Conservation (phyloP, 2,888 invertebrate species). For the Cataglyphis rosenhaueri region DNA sequence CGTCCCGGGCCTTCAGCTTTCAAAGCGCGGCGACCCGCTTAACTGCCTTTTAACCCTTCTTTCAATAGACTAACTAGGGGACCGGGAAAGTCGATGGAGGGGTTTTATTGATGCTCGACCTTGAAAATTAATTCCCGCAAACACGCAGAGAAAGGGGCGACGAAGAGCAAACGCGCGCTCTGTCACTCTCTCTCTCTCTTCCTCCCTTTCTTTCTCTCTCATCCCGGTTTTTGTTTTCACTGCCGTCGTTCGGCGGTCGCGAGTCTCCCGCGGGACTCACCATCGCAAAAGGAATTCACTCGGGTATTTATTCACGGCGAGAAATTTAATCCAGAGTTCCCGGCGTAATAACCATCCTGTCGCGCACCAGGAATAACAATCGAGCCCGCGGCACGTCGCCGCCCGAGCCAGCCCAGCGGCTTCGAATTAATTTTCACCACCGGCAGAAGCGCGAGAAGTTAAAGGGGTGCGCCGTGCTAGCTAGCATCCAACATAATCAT, state of each 20-base stretch:
- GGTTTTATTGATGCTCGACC: constrained; percentile 49
- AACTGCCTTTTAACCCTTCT: constrained; percentile 54
- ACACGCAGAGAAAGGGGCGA: constrained; percentile 9
- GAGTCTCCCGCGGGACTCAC: constrained; percentile 31
- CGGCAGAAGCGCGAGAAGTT: constrained; percentile 28
- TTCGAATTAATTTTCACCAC: constrained; percentile 57
- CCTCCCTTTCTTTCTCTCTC: neutral
- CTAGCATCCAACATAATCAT: constrained; percentile 18
- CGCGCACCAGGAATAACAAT: constrained; percentile 63
- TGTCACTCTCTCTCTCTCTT: neutral
- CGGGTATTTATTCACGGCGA: constrained; percentile 59
- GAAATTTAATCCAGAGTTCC: constrained; percentile 64
- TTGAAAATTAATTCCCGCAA: constrained; percentile 50
- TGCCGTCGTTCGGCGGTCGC: constrained; percentile 33
- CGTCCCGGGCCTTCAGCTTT: constrained; percentile 23
- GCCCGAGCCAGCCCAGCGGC: constrained; percentile 18
- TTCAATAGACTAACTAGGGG: constrained; percentile 30
- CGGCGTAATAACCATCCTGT: constrained; percentile 60
- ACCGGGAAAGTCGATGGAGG: constrained; percentile 1
- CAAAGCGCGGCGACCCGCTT: constrained; percentile 47
- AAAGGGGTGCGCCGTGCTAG: neutral
- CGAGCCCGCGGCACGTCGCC: constrained; percentile 21
- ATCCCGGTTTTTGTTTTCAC: constrained; percentile 28
- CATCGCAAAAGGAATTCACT: constrained; percentile 51
- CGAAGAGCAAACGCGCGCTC: neutral